Conservation (phyloP, 1,140 invertebrate genomes). For the Mycetomoellerius zeteki region DNA sequence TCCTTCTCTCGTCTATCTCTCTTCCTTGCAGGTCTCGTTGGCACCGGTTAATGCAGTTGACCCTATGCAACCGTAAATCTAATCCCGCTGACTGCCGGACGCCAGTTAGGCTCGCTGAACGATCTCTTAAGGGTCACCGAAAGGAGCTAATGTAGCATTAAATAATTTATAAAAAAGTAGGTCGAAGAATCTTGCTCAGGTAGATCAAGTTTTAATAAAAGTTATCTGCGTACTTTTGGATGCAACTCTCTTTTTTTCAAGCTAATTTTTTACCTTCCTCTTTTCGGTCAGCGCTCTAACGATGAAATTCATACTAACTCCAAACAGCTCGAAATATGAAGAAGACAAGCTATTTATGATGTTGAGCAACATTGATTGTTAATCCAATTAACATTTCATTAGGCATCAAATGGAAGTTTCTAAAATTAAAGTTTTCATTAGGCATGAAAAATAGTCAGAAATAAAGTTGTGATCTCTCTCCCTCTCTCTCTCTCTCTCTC, state of each 20-base stretch:
- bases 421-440: background rate
- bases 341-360: background rate
- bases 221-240: constrained; percentile 14
- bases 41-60: constrained; percentile 73
- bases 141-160: constrained; percentile 43
- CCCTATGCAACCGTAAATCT: constrained; percentile 72
- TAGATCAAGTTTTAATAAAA: constrained; percentile 32
- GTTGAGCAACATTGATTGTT: constrained; percentile 6
- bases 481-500: too few relatives aligned
- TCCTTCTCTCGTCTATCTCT: background rate
- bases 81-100: constrained; percentile 44
- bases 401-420: background rate
- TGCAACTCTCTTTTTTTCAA: constrained; percentile 2
- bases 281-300: background rate
- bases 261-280: constrained; percentile 17
- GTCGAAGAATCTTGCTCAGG: constrained; percentile 42
- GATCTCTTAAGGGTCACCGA: constrained; percentile 42
- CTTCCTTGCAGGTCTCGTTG: constrained; percentile 29
- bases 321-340: background rate
- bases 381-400: constrained; percentile 8
- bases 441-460: background rate
- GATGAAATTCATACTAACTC: constrained; percentile 15
- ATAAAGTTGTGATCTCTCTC: too few relatives aligned
- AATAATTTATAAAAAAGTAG: constrained; percentile 60
- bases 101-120: constrained; percentile 42